A percentile compares a stretch with the other conserved stretches of the same genome.
phyloP scores from a whole-genome alignment of 2,797 vertebrate genomes.

The Spatula clypeata region DNA sequence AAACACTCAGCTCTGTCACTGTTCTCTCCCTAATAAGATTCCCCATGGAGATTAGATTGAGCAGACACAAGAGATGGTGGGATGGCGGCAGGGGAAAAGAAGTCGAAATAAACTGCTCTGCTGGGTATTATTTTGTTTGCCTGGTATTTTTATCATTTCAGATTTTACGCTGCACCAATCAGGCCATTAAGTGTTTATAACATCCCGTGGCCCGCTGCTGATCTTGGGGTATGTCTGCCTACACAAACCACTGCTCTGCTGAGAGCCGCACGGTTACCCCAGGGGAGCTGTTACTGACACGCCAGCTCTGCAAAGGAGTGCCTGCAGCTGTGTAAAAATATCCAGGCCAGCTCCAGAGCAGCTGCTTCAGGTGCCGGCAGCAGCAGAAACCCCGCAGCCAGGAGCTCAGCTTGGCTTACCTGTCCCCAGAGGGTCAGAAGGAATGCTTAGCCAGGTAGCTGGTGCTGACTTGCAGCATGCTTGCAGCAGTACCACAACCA shows the following conservation, averaged over 20 bases:
- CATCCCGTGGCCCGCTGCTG: background rate
- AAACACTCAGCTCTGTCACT: fast-evolving
- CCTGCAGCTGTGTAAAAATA: background rate
- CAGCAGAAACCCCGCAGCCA: fast-evolving
- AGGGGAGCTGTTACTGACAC: background rate
- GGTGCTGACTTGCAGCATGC: background rate
- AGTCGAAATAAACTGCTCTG: background rate
- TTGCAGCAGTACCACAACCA: no score
- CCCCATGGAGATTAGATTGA: background rate
- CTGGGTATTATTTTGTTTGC: background rate
- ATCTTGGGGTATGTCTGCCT: fast-evolving
- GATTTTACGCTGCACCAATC: fast-evolving
- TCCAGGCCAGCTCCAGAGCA: fast-evolving
- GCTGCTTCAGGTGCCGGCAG: fast-evolving
- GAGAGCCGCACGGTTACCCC: background rate
- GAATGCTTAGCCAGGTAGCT: background rate
- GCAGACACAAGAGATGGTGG: background rate
- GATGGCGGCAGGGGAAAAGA: background rate
- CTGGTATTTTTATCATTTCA: background rate
- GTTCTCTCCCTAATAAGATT: background rate
- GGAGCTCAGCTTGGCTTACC: background rate
- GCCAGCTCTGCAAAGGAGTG: fast-evolving
- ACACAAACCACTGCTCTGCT: background rate
- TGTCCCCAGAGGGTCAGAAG: no score
- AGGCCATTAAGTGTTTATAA: fast-evolving